phyloP scores from a whole-genome alignment of 2,888 invertebrate genomes.

The Hypomecis atomaria region DNA sequence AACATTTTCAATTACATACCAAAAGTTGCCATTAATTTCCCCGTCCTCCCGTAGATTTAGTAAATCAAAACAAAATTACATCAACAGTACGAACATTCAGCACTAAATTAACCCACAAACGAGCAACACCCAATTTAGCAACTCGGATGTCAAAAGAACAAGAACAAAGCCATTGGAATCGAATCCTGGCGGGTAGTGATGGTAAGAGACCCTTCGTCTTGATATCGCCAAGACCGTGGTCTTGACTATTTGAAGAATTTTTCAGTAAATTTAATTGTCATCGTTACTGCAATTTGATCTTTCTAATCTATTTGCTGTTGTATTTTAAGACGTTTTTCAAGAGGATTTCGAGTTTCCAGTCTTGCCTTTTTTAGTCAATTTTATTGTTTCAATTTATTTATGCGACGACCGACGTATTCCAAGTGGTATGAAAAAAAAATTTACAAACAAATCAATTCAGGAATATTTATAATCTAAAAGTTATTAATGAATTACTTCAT shows the following conservation, averaged over 20 bases:
- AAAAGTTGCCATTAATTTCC: background rate
- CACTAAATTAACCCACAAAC: constrained; percentile 50
- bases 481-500: too few species aligned
- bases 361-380: too few species aligned
- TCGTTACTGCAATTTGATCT: too few species aligned
- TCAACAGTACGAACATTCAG: constrained; percentile 24
- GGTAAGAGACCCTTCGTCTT: constrained; percentile 23
- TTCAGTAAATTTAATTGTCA: background rate
- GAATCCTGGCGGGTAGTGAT: constrained; percentile 45
- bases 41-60: background rate
- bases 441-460: too few species aligned
- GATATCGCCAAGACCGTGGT: background rate
- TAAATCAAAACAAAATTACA: constrained; percentile 21
- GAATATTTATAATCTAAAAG: too few species aligned
- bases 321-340: too few species aligned
- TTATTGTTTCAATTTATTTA: too few species aligned
- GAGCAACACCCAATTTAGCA: constrained; percentile 52
- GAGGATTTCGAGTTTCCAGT: too few species aligned
- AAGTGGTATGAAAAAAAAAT: too few species aligned
- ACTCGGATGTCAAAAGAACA: constrained; percentile 46
- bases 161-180: constrained; percentile 53
- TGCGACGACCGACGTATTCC: too few species aligned
- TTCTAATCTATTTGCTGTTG: too few species aligned
- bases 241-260: constrained; percentile 1
- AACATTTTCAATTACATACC: too few species aligned